Evolutionary conservation across 2,113 vertebrate genomes (phyloP).

Genomic region (Phaethornis superciliosus): DNA sequence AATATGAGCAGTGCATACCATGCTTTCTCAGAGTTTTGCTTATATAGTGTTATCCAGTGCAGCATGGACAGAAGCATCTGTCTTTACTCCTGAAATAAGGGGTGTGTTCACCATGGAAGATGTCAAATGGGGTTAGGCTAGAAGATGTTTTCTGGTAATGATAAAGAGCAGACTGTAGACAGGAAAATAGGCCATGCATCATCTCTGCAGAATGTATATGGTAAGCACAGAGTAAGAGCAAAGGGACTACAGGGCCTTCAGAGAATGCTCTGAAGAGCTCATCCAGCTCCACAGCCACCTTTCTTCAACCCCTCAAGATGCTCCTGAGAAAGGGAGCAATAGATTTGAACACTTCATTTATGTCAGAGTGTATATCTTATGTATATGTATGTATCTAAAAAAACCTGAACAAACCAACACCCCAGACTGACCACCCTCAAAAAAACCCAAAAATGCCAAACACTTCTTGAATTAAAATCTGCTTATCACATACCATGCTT

Average conservation of each 20-base stretch:
- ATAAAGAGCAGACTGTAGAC: neutral
- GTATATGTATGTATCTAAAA: neutral
- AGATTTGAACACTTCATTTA: neutral
- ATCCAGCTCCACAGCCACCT: neutral
- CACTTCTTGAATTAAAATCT: neutral
- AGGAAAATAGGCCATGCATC: accelerated
- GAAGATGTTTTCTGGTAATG: neutral
- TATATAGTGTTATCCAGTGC: neutral
- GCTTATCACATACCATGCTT: neutral
- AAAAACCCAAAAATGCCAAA: neutral
- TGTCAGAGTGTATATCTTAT: neutral
- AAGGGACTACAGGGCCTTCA: neutral
- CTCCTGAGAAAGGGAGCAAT: neutral
- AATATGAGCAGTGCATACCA: accelerated
- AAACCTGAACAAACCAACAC: neutral
- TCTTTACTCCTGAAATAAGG: neutral
- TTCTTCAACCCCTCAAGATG: neutral
- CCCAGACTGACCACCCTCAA: neutral
- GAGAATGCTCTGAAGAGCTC: neutral
- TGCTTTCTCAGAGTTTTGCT: neutral
- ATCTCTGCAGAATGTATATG: neutral
- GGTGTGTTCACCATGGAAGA: neutral
- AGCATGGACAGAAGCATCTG: neutral
- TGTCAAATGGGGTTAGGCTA: neutral
- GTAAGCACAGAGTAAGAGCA: neutral